phyloP scores from a whole-genome alignment of 2,113 vertebrate species.

The Struthio camelus region DNA sequence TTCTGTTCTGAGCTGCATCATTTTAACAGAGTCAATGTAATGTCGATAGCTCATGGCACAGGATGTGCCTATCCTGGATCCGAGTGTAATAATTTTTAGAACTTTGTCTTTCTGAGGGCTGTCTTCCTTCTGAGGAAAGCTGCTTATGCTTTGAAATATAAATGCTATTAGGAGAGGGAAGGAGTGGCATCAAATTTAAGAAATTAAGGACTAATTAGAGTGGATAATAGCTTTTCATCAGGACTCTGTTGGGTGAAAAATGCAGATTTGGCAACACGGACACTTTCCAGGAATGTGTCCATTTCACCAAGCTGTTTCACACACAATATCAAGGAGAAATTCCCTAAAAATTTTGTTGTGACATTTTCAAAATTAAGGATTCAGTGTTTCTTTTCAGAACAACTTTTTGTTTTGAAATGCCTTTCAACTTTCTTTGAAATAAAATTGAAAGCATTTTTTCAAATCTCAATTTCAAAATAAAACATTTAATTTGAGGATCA shows the following conservation, averaged over 20 bases:
- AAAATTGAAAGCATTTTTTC: conserved; percentile 60
- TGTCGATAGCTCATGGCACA: rapidly evolving
- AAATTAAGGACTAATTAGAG: not conserved
- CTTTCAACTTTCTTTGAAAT: conserved; percentile 34
- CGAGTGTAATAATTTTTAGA: not conserved
- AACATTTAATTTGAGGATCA: conserved; percentile 33
- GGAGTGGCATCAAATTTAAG: not conserved
- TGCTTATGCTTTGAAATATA: not conserved
- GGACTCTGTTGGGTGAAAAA: not conserved
- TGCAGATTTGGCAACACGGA: not conserved
- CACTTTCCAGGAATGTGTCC: conserved; percentile 1
- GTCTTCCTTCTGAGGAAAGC: not conserved
- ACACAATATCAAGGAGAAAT: not conserved
- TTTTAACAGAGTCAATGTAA: not conserved
- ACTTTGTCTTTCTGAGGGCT: not conserved
- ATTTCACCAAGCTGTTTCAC: not conserved
- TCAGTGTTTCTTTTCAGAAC: not conserved
- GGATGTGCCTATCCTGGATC: not conserved
- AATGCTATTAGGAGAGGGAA: not conserved
- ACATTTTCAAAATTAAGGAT: conserved; percentile 15
- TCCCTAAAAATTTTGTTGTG: not conserved
- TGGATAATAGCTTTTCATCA: not conserved
- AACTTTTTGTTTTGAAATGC: not conserved
- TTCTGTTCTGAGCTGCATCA: not conserved
- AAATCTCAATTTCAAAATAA: conserved; percentile 54